phyloP scores from a whole-genome alignment of 2,797 vertebrate species.

The Periparus ater region DNA sequence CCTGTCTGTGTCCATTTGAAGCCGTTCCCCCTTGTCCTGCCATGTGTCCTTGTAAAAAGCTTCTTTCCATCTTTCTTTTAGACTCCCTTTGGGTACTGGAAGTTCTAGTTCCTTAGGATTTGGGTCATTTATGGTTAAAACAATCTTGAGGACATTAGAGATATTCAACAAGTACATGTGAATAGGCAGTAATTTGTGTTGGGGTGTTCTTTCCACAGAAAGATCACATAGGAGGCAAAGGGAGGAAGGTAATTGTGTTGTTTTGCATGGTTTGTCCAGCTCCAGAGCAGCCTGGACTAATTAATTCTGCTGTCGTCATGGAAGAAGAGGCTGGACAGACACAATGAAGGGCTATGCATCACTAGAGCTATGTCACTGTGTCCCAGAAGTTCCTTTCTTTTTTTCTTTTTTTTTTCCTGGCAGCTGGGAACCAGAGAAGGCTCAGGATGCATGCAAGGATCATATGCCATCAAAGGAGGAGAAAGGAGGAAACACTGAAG shows the following conservation, averaged over 20 bases:
- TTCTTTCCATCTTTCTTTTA: neutral
- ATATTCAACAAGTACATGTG: neutral
- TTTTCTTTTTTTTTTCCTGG: neutral
- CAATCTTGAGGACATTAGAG: neutral
- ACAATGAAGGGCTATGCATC: neutral
- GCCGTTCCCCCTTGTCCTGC: neutral
- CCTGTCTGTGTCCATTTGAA: neutral
- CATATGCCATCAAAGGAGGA: neutral
- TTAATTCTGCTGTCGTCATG: neutral
- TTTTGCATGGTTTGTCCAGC: neutral
- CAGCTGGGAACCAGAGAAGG: constrained; percentile 73
- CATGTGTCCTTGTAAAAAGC: neutral
- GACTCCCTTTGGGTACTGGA: neutral
- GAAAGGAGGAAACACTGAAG: neutral
- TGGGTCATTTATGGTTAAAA: neutral
- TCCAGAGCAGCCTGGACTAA: neutral
- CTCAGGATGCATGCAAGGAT: neutral
- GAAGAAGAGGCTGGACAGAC: neutral
- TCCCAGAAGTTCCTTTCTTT: neutral
- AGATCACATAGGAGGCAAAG: neutral
- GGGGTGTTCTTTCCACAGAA: neutral
- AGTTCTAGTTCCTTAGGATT: neutral
- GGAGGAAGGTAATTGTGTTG: neutral
- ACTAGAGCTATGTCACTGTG: neutral
- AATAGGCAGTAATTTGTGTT: neutral